Conservation (phyloP, 2,113 vertebrate genomes). For the Triplophysa dalaica region DNA sequence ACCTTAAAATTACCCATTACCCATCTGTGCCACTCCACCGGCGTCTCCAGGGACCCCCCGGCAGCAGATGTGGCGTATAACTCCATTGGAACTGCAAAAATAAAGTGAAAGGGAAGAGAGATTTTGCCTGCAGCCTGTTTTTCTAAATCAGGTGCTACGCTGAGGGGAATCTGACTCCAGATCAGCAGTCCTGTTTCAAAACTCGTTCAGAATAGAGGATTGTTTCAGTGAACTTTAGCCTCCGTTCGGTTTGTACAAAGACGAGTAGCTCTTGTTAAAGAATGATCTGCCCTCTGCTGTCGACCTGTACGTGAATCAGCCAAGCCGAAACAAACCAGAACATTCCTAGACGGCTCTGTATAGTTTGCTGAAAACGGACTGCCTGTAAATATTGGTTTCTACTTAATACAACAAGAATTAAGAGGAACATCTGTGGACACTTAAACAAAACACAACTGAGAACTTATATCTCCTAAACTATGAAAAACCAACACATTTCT, state of each 20-base stretch:
- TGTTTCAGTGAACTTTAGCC: slow-evolving; percentile 19
- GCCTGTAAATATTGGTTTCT: neutral
- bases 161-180: slow-evolving; percentile 22
- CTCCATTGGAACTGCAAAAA: slow-evolving; percentile 6
- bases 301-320: slow-evolving; percentile 3
- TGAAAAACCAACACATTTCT: no score
- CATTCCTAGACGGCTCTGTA: neutral
- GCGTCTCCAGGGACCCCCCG: slow-evolving; percentile 16
- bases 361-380: neutral
- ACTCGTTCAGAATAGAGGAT: slow-evolving; percentile 1
- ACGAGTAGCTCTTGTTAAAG: slow-evolving; percentile 18
- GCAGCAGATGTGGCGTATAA: slow-evolving; percentile 5
- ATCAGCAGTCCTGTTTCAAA: neutral
- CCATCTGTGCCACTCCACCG: slow-evolving; percentile 38
- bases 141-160: neutral
- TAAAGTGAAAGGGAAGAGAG: slow-evolving; percentile 19
- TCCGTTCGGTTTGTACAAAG: slow-evolving; percentile 8
- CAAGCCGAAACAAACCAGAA: neutral
- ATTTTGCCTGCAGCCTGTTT: slow-evolving; percentile 14
- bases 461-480: no score
- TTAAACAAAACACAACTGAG: no score
- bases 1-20: slow-evolving; percentile 36
- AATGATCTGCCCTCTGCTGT: slow-evolving; percentile 15
- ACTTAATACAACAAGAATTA: no score
- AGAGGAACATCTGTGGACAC: no score